These are phyloP conservation scores for Hydrochoerus hydrochaeris DNA, from an alignment of 2,113 vertebrate genomes.

Conservation along the genomic window DNA sequence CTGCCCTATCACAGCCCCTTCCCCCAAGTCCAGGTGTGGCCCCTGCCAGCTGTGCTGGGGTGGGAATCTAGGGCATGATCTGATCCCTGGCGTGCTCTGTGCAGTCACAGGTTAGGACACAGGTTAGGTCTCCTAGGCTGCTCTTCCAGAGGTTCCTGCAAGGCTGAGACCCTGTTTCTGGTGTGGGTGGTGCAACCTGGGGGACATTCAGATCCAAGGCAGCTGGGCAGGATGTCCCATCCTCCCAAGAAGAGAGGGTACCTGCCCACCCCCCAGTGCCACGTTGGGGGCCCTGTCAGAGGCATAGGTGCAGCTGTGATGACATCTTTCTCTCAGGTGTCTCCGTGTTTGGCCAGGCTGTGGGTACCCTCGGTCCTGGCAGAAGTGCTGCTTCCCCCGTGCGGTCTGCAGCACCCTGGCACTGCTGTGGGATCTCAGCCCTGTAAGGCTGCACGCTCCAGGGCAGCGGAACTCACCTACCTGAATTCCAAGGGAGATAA, in stretches of 20 bases:
- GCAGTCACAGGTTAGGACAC: not conserved
- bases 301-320: too few relatives aligned
- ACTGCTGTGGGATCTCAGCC: not conserved
- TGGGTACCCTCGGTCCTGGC: not conserved
- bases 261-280: fast-evolving
- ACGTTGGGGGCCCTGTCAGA: too few relatives aligned
- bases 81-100: not conserved
- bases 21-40: not conserved
- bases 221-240: not conserved
- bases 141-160: not conserved
- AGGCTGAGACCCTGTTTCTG: not conserved
- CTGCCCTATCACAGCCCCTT: not conserved
- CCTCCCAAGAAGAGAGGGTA: not conserved
- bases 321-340: not conserved
- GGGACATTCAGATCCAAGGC: not conserved
- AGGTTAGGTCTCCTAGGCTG: not conserved
- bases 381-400: not conserved
- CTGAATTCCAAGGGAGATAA: not conserved
- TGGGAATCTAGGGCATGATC: not conserved
- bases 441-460: fast-evolving
- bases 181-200: not conserved
- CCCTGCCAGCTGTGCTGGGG: not conserved
- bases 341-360: not conserved
- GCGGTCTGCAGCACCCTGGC: not conserved
- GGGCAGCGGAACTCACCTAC: not conserved